These are phyloP conservation scores for Scaptomyza montana DNA, from an alignment of 1,140 invertebrate species.

Conservation along the genomic window DNA sequence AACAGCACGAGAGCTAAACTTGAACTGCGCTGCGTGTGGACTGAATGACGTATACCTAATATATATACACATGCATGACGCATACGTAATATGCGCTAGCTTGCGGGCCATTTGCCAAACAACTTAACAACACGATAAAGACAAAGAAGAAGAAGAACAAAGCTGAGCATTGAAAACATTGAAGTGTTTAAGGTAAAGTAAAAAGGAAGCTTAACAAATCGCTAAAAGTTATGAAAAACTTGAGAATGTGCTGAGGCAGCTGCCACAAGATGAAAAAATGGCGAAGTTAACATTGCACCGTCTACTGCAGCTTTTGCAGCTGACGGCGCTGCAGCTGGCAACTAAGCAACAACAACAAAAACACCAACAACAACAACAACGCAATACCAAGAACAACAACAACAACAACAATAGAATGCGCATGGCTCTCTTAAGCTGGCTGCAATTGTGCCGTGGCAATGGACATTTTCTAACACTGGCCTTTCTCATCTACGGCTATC, in stretches of 20 bases:
- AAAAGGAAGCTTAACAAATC: slow-evolving; percentile 55
- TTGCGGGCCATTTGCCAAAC: slow-evolving; percentile 60
- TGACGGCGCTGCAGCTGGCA: slow-evolving; percentile 60
- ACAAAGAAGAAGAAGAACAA: neutral
- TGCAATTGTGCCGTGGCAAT: slow-evolving; percentile 66
- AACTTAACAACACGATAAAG: slow-evolving; percentile 14
- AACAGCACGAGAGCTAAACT: slow-evolving; percentile 38
- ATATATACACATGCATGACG: slow-evolving; percentile 42
- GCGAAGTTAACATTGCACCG: slow-evolving; percentile 75
- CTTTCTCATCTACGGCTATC: slow-evolving; percentile 73
- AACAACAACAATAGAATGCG: slow-evolving; percentile 49
- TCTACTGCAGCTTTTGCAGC: slow-evolving; percentile 70
- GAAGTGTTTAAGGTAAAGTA: slow-evolving; percentile 18
- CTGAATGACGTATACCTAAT: slow-evolving; percentile 63
- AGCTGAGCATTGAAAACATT: slow-evolving; percentile 14
- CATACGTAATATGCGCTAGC: slow-evolving; percentile 68
- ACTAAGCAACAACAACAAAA: slow-evolving; percentile 43
- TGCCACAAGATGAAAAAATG: slow-evolving; percentile 69
- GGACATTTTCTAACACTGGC: slow-evolving; percentile 52
- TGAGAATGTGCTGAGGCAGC: slow-evolving; percentile 53
- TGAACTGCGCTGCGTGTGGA: slow-evolving; percentile 35
- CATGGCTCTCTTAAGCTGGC: slow-evolving; percentile 53
- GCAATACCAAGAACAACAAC: slow-evolving; percentile 28
- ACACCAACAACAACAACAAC: slow-evolving; percentile 27
- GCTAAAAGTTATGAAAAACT: slow-evolving; percentile 66